Percentiles rank a stretch among this genome's conserved stretches.
These are phyloP conservation scores for Natrix natrix DNA, from an alignment of 2,797 vertebrate genomes.

Conservation along the genomic window DNA sequence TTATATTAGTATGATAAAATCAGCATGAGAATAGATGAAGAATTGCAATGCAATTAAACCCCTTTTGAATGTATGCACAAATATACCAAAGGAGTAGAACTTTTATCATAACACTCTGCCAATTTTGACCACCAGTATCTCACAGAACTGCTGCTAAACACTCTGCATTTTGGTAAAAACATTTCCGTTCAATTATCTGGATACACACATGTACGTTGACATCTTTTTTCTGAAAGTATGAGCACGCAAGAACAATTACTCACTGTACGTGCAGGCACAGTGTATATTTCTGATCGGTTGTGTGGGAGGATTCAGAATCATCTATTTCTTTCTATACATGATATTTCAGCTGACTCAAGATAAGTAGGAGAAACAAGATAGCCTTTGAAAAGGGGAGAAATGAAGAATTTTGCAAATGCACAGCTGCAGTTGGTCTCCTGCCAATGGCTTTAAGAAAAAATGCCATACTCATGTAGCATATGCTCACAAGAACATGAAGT, in stretches of 20 bases:
- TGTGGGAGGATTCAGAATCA: background rate
- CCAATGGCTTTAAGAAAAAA: background rate
- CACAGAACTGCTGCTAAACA: background rate
- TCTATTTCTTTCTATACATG: background rate
- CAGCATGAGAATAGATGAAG: background rate
- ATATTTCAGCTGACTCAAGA: background rate
- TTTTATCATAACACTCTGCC: background rate
- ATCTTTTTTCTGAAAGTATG: background rate
- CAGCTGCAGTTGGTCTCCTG: background rate
- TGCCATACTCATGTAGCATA: background rate
- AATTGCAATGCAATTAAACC: background rate
- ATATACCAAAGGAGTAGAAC: background rate
- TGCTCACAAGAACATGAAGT: background rate
- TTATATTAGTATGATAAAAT: background rate
- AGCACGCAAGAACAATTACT: background rate
- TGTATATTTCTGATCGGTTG: background rate
- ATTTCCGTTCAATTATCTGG: background rate
- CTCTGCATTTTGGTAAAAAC: background rate
- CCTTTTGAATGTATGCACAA: background rate
- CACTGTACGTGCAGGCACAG: background rate
- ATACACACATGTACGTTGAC: background rate
- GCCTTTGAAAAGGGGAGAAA: background rate
- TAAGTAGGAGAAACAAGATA: background rate
- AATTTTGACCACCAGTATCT: background rate
- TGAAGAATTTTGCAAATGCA: conserved; percentile 10